Evolutionary conservation across 2,113 vertebrate species (phyloP).

Genomic region (Festucalex cinctus): DNA sequence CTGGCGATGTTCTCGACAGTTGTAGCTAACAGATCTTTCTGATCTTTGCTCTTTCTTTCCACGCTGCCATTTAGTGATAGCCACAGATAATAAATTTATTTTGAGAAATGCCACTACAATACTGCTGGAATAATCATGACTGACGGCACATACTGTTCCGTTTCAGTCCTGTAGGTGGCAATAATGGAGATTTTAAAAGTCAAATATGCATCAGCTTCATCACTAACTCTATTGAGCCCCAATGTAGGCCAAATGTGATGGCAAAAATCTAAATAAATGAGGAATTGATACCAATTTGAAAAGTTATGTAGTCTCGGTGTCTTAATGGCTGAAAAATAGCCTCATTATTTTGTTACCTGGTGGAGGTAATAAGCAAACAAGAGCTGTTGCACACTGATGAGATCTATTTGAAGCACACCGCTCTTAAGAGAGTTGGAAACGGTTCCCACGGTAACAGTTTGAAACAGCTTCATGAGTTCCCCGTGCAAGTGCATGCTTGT

Average conservation of each 20-base stretch:
- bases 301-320: background rate
- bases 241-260: background rate
- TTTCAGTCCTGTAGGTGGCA: background rate
- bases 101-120: background rate
- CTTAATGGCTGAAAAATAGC: background rate
- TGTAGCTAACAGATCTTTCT: background rate
- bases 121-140: background rate
- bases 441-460: slow-evolving; percentile 31
- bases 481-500: slow-evolving; percentile 8
- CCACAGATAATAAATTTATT: background rate
- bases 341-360: background rate
- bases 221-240: too few relatives aligned
- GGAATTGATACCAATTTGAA: background rate
- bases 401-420: slow-evolving; percentile 46
- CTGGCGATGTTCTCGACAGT: slow-evolving; percentile 43
- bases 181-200: background rate
- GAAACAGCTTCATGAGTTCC: slow-evolving; percentile 13
- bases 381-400: slow-evolving; percentile 20
- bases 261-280: background rate
- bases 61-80: background rate
- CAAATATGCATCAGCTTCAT: background rate
- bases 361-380: background rate
- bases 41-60: background rate
- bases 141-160: background rate
- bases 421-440: slow-evolving; percentile 44